Conservation (phyloP, 2,888 invertebrate genomes). For the Callosobruchus maculatus region DNA sequence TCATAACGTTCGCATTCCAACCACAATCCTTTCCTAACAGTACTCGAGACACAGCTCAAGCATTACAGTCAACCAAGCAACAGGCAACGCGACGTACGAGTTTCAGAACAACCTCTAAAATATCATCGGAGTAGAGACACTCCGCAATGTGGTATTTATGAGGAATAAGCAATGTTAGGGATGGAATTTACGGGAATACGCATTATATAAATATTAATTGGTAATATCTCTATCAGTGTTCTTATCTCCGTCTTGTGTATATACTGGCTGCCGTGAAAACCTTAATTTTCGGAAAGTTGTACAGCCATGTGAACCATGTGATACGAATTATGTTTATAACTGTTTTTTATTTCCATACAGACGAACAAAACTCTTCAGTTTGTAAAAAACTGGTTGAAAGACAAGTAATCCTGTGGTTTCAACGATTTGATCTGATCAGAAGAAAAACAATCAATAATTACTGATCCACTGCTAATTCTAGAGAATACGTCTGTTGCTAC, state of each 20-base stretch:
- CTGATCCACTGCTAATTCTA: too few species aligned
- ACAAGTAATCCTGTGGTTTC: too few species aligned
- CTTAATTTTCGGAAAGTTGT: background rate
- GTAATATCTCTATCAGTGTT: slow-evolving; percentile 17
- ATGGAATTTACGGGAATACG: slow-evolving; percentile 9
- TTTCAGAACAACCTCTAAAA: background rate
- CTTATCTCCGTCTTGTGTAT: background rate
- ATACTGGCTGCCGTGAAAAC: background rate
- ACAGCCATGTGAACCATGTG: too few species aligned
- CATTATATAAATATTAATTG: slow-evolving; percentile 15
- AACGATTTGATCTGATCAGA: too few species aligned
- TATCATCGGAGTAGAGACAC: background rate
- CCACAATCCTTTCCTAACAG: background rate
- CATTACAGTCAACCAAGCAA: background rate
- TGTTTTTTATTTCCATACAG: too few species aligned
- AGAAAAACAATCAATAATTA: too few species aligned
- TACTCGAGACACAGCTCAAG: background rate
- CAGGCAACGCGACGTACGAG: background rate
- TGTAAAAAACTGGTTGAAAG: too few species aligned
- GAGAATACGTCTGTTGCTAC: too few species aligned
- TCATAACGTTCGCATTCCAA: background rate
- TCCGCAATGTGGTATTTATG: background rate
- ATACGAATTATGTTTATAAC: too few species aligned
- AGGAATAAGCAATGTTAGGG: slow-evolving; percentile 6
- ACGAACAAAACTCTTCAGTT: too few species aligned